Conservation (phyloP, 2,113 vertebrate genomes). For the Uropsilus gracilis region DNA sequence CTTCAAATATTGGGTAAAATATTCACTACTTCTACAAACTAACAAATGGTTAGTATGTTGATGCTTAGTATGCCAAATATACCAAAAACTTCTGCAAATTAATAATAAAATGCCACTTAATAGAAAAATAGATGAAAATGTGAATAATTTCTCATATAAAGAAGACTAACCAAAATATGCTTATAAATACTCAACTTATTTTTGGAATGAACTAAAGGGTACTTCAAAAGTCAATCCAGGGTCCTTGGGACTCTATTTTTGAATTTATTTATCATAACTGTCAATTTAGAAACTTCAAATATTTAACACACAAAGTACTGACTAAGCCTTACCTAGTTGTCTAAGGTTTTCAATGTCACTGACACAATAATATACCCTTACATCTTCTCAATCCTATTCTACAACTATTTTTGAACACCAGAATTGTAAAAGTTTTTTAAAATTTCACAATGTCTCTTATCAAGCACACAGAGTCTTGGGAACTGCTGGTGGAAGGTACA, state of each 20-base stretch:
- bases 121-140: constrained; percentile 2
- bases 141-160: neutral
- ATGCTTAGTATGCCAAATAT: neutral
- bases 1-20: neutral
- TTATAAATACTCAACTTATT: constrained; percentile 8
- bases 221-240: no score
- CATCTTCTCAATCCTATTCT: no score
- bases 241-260: no score
- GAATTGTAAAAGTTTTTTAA: neutral
- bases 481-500: neutral
- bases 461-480: neutral
- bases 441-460: neutral
- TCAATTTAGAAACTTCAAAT: no score
- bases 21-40: neutral
- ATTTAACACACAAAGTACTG: no score
- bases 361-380: neutral
- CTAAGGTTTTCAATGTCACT: no score
- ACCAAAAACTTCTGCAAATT: neutral
- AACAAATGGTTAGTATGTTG: neutral
- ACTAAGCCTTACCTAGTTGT: no score
- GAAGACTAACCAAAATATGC: neutral
- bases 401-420: neutral
- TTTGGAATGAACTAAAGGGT: no score
- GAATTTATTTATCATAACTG: no score
- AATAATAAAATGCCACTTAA: neutral